These are phyloP conservation scores for Heteromormyrus szaboi DNA, from an alignment of 2,797 vertebrate species.

Conservation along the genomic window DNA sequence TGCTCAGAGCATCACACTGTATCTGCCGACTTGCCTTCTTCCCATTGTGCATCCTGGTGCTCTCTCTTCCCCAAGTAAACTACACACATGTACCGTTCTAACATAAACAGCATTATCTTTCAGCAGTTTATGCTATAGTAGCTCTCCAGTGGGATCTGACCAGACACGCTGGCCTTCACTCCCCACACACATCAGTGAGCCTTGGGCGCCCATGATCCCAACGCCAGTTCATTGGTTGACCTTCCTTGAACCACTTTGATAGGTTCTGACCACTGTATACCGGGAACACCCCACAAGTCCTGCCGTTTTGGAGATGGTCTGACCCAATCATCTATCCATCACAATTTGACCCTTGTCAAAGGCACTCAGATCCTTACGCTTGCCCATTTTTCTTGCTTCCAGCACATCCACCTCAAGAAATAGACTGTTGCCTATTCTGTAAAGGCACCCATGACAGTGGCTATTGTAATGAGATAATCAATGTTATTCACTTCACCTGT, in stretches of 20 bases:
- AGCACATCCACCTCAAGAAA: neutral
- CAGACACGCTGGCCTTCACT: neutral
- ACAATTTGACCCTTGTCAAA: neutral
- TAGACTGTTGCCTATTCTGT: neutral
- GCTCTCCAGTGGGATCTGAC: neutral
- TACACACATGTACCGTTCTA: neutral
- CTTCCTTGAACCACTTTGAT: neutral
- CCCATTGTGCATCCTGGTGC: neutral
- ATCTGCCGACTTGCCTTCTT: neutral
- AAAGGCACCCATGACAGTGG: neutral
- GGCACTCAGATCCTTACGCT: neutral
- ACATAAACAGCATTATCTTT: neutral
- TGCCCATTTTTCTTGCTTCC: neutral
- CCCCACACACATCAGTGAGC: neutral
- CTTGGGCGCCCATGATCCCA: neutral
- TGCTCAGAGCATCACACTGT: neutral
- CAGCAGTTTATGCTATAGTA: neutral
- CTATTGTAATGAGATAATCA: neutral
- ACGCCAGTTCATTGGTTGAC: neutral
- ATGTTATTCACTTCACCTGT: neutral
- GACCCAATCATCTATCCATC: neutral
- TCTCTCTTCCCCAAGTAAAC: neutral
- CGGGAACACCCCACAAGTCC: neutral
- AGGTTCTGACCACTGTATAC: neutral
- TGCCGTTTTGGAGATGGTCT: neutral